phyloP scores from a whole-genome alignment of 2,113 vertebrate genomes.

The Synchiropus splendidus region DNA sequence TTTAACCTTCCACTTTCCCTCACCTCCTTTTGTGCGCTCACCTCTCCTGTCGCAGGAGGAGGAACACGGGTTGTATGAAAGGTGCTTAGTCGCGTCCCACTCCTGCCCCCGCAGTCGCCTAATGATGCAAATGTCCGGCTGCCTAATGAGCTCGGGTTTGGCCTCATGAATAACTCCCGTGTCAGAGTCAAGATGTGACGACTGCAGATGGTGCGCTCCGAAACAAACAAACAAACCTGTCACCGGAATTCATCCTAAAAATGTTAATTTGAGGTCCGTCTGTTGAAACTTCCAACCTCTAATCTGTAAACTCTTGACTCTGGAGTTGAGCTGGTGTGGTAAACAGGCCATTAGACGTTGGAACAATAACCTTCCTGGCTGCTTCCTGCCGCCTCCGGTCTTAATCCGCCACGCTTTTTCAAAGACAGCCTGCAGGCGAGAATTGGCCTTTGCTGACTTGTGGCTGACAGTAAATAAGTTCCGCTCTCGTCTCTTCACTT shows the following conservation, averaged over 20 bases:
- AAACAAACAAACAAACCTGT: constrained; percentile 4
- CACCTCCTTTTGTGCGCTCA: constrained; percentile 10
- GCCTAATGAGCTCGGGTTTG: constrained; percentile 55
- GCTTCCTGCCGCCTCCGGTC: constrained; percentile 33
- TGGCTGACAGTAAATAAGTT: constrained; percentile 67
- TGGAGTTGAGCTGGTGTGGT: constrained; percentile 16
- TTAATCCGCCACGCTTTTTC: constrained; percentile 66
- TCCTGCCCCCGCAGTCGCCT: constrained; percentile 52
- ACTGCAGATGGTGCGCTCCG: constrained; percentile 59
- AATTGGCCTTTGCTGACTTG: constrained; percentile 67
- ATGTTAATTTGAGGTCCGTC: constrained; percentile 30
- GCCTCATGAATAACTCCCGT: constrained; percentile 59
- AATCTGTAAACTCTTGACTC: constrained; percentile 36
- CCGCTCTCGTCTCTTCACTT: constrained; percentile 57
- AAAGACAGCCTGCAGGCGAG: constrained; percentile 68
- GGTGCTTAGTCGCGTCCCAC: constrained; percentile 32
- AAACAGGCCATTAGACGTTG: constrained; percentile 27
- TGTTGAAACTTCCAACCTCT: neutral
- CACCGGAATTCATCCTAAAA: constrained; percentile 22
- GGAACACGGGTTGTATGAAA: constrained; percentile 45
- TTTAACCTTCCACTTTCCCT: constrained; percentile 50
- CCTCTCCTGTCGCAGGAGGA: constrained; percentile 38
- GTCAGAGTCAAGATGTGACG: constrained; percentile 46
- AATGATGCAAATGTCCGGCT: constrained; percentile 57
- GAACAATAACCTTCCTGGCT: constrained; percentile 43